These are phyloP conservation scores for Hoplostethus mediterraneus DNA, from an alignment of 2,797 vertebrate genomes.

Conservation along the genomic window DNA sequence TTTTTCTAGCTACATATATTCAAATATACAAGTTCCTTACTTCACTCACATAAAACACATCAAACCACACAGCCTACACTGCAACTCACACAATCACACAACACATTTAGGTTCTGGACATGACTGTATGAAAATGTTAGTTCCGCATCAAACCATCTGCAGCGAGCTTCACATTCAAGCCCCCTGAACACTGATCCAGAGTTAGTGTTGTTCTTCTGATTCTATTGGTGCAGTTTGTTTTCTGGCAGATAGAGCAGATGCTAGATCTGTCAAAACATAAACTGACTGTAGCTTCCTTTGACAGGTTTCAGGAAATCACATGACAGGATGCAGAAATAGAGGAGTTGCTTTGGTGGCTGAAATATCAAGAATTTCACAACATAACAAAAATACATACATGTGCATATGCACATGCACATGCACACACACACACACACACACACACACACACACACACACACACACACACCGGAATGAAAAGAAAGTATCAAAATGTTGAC, in stretches of 20 bases:
- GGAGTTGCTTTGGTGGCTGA: neutral
- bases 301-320: conserved; percentile 71
- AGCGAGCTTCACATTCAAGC: neutral
- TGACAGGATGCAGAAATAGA: conserved; percentile 65
- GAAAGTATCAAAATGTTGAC: too few species aligned
- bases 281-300: conserved; percentile 5
- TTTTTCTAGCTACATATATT: conserved; percentile 34
- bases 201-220: neutral
- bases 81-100: neutral
- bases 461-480: too few species aligned
- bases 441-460: neutral
- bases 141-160: conserved; percentile 25
- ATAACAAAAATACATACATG: neutral
- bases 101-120: too few species aligned
- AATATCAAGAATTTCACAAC: conserved; percentile 17
- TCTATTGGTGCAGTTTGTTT: neutral
- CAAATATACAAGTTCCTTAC: neutral
- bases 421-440: too few species aligned
- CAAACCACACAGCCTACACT: conserved; percentile 8
- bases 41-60: neutral
- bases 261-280: neutral
- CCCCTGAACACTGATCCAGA: neutral
- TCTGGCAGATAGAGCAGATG: conserved; percentile 36
- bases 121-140: conserved; percentile 6
- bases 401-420: neutral